Evolutionary conservation across 2,113 vertebrate genomes (phyloP), one percentile per base, ranked within the genome.

Genomic region (Melanerpes formicivorus): DNA sequence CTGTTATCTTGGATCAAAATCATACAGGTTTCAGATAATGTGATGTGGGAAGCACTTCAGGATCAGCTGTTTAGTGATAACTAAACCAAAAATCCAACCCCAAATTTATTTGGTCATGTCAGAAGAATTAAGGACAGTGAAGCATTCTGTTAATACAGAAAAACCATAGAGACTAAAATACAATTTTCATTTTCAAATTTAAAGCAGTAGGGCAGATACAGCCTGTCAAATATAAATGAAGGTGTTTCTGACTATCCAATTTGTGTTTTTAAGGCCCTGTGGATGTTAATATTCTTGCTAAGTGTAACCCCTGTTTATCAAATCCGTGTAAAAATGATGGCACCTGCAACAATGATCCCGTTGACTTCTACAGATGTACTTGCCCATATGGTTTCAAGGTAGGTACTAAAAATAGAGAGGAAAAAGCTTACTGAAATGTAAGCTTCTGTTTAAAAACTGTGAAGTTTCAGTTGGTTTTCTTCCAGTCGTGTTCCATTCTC

Each of bases 341-440:
- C 82, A 99, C 99, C 50, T 99, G 99, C 96, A 98, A 98, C 90
- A 99, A 98, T 32, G 99, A 99, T 92, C 99, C 99, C 2, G 99
- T 99, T 67, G 98, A 99, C 94, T 99, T 99, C 96, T 99, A 99
- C 81, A 98, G 98, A 91, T 99, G 99, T 92, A 99, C 98, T 83
- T 99, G 99, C 75, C 99, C 99, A 0, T 99, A 98, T 76, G 99
- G 99, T 87, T 99, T 99, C 95, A 99, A 99, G 99, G 99, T 99
- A 97, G 44, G 90, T 67, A 34, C 15, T 58, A 30, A 55, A 30
- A 55, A 54, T 29, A 37, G 72, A 50, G 26, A 72, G 14, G 25
- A 59, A 23, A 34, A 71, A 65, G 12, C 9, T 82, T 17, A 44
- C 5, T 59, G 54, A 59, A 80, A 32, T 23, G 2, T n/a, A 30